phyloP scores from a whole-genome alignment of 2,113 vertebrate genomes.

The Saimiri boliviensis region DNA sequence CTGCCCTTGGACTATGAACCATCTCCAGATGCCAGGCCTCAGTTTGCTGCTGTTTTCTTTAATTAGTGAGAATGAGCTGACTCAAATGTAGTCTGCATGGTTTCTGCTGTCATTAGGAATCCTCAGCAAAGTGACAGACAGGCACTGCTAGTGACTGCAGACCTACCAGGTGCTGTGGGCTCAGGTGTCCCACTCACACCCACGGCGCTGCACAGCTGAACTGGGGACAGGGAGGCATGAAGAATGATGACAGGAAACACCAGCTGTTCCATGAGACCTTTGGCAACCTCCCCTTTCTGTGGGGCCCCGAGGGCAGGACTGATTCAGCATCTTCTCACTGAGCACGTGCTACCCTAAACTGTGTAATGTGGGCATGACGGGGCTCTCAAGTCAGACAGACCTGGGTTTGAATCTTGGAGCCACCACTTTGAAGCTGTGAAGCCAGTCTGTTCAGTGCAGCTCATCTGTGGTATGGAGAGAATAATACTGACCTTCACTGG shows the following conservation, averaged over 20 bases:
- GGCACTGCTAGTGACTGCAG: not conserved
- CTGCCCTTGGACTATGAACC: not conserved
- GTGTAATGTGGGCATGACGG: not conserved
- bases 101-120: not conserved
- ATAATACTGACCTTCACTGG: rapidly evolving
- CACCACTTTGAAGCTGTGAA: not conserved
- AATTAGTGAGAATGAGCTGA: not conserved
- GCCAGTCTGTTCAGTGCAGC: not conserved
- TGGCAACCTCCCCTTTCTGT: not conserved
- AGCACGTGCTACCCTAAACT: not conserved
- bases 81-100: not conserved
- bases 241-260: not conserved
- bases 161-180: not conserved
- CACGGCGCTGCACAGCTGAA: rapidly evolving
- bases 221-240: not conserved
- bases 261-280: not conserved
- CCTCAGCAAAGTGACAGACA: not conserved
- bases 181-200: not conserved
- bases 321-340: not conserved
- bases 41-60: not conserved
- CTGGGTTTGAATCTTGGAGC: not conserved
- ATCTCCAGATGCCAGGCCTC: not conserved
- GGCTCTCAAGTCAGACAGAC: not conserved
- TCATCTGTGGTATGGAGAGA: not conserved
- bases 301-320: not conserved